Evolutionary conservation across 2,888 invertebrate species (phyloP), one percentile per base, ranked within the genome.

Genomic region (Steromphala cineraria): DNA sequence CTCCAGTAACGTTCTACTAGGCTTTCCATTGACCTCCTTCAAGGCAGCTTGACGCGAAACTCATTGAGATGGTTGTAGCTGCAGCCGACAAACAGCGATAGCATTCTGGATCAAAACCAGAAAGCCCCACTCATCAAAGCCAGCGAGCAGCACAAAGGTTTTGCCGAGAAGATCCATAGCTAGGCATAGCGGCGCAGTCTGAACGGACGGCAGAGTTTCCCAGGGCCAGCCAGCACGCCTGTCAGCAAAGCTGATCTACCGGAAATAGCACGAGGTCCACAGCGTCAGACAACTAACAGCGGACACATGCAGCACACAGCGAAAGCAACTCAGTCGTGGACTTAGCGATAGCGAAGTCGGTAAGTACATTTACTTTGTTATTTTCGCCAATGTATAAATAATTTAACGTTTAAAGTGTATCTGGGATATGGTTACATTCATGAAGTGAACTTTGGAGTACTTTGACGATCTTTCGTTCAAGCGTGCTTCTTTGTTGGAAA

Each of bases 91-190:
- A 19, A 62, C 62, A 17, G 15, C 62, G 62, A 62, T 62, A n/a
- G 36, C 24, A 40, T 31, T 71, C 71, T 71, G 40, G 71, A 71
- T 71, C 36, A 71, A 71, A 71, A 71, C 71, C 71, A 71, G 71
- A 71, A 40, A 62, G 62, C 62, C 62, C 36, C 31, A 36, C 36
- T 71, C 71, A 71, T 71, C 71, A 71, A 71, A 71, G 71, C 71
- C 71, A 36, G 19, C 71, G 13, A 31, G 31, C 71, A 36, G 36
- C 36, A 71, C 71, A 71, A 71, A 71, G 71, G 19, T 31, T 71
- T 71, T 36, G 40, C 71, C 40, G 71, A 71, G 62, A 28, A 62
- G 62, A 62, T 71, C 71, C 71, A 71, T 71, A 71, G 71, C 71
- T 21, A 19, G 24, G 56, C 56, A 21, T 5, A 24, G 21, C 24